Percentiles rank a stretch among this genome's conserved stretches.
Evolutionary conservation across 2,888 invertebrate species (phyloP).

Genomic region (Tineola bisselliella): DNA sequence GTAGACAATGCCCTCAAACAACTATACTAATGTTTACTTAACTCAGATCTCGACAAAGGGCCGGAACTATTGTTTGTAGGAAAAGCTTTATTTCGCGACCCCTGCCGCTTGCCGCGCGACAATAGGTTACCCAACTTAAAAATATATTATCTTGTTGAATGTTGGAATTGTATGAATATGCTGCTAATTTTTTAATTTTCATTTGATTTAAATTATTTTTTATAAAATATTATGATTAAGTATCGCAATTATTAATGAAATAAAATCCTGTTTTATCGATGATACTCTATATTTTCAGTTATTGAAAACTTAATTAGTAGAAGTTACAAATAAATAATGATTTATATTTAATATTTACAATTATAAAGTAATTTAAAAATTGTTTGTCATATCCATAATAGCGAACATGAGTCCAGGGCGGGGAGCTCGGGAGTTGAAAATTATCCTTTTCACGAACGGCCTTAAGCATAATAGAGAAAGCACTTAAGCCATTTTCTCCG

Average conservation of each 20-base stretch:
- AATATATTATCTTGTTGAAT: constrained; percentile 46
- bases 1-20: neutral
- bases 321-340: no score
- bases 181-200: neutral
- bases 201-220: no score
- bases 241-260: no score
- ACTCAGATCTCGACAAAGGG: constrained; percentile 61
- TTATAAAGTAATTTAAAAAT: no score
- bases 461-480: constrained; percentile 69
- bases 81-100: constrained; percentile 66
- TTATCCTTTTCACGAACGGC: constrained; percentile 68
- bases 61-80: constrained; percentile 69
- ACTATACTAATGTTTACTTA: constrained; percentile 55
- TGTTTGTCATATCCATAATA: constrained; percentile 31
- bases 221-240: no score
- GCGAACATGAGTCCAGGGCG: constrained; percentile 31
- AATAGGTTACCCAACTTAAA: constrained; percentile 68
- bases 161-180: constrained; percentile 15
- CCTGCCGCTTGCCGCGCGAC: constrained; percentile 52
- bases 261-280: no score
- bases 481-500: constrained; percentile 69
- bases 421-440: constrained; percentile 62
- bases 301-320: no score
- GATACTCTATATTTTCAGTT: no score
- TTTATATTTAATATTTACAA: no score